These are phyloP conservation scores for Drosophila meridionalis DNA, from an alignment of 2,888 invertebrate genomes.

Conservation along the genomic window DNA sequence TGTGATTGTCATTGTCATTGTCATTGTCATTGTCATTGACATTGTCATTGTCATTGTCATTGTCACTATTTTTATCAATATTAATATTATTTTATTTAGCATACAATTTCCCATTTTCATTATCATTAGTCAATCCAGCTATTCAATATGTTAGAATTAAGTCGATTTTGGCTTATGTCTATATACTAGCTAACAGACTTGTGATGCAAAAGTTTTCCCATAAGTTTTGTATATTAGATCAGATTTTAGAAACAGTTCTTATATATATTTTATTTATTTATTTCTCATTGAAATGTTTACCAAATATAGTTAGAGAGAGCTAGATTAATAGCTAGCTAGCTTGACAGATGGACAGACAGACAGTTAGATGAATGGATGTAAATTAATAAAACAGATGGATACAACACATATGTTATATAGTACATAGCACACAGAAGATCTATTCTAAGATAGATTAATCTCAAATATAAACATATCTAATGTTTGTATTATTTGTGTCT, in stretches of 20 bases:
- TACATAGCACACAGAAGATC: no score
- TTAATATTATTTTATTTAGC: background rate
- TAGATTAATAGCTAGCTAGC: background rate
- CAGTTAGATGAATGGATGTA: background rate
- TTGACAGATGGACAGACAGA: background rate
- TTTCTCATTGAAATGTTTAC: background rate
- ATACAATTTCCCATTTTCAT: no score
- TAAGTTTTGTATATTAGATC: background rate
- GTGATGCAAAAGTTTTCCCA: background rate
- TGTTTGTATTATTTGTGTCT: background rate
- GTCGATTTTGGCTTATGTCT: background rate
- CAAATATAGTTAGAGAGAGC: background rate
- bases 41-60: no score
- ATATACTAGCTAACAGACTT: background rate
- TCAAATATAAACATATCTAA: background rate
- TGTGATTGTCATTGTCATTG: no score
- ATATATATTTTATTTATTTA: background rate
- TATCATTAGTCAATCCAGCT: no score
- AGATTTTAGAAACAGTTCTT: background rate
- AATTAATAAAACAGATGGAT: background rate
- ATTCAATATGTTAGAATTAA: background rate
- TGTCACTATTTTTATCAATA: background rate
- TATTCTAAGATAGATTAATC: background rate
- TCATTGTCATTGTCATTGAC: no score
- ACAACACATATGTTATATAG: background rate